phyloP scores from a whole-genome alignment of 2,797 vertebrate genomes.

The Agapornis canus region DNA sequence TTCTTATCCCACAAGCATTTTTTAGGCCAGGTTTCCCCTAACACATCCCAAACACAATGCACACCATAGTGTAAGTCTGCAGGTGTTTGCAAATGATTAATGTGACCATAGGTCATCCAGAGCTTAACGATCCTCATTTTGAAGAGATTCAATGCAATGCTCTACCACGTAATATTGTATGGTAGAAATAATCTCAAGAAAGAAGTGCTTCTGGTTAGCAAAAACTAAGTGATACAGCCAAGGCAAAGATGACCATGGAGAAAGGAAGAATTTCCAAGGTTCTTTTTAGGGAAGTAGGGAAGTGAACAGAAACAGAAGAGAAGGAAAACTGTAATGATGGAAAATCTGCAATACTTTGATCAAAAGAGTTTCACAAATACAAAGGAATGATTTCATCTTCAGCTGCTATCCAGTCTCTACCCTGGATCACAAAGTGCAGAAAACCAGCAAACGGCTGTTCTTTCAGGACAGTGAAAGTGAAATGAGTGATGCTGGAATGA shows the following conservation, averaged over 20 bases:
- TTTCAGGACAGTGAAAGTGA: neutral
- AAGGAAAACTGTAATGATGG: neutral
- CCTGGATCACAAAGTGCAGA: neutral
- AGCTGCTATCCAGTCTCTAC: neutral
- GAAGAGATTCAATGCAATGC: neutral
- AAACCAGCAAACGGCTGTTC: neutral
- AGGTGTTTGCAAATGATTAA: neutral
- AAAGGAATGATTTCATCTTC: neutral
- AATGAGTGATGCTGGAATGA: neutral
- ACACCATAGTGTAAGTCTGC: neutral
- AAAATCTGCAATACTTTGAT: neutral
- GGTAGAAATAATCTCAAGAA: neutral
- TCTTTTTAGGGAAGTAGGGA: neutral
- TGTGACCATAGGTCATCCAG: neutral
- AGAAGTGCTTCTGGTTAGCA: neutral
- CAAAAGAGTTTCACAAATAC: neutral
- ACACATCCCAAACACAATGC: neutral
- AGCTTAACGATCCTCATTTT: neutral
- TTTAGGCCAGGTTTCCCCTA: neutral
- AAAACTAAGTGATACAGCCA: neutral
- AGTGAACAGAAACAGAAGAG: neutral
- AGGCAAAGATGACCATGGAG: neutral
- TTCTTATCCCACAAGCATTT: neutral
- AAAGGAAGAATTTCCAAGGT: neutral
- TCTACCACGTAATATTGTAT: neutral